Evolutionary conservation across 1,140 invertebrate species (phyloP).

Genomic region (Bombus superbus): DNA sequence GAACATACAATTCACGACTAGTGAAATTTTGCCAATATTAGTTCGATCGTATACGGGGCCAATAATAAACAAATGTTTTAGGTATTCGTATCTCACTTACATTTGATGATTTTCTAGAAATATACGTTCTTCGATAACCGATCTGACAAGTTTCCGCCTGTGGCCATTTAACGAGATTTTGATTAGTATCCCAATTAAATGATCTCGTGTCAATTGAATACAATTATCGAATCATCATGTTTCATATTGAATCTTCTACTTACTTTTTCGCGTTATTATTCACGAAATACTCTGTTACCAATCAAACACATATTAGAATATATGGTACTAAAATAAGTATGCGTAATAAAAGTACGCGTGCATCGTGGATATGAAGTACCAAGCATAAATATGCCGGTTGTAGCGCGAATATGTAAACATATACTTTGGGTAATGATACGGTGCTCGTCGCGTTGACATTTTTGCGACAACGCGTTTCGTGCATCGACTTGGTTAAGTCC

Average conservation of each 20-base stretch:
- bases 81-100: not conserved
- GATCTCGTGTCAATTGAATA: not conserved
- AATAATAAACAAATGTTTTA: not conserved
- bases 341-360: not conserved
- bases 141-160: not conserved
- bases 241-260: not conserved
- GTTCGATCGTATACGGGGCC: not conserved
- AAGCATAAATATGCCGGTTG: conserved; percentile 2
- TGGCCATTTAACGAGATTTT: not conserved
- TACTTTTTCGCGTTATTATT: too few species aligned
- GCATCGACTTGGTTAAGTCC: not conserved
- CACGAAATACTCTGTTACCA: not conserved
- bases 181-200: not conserved
- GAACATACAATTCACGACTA: too few species aligned
- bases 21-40: too few species aligned
- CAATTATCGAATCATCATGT: not conserved
- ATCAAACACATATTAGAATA: not conserved
- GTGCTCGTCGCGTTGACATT: conserved; percentile 8
- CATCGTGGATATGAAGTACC: not conserved
- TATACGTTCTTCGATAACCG: not conserved
- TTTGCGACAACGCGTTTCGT: not conserved
- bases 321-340: too few species aligned
- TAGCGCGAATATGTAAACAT: conserved; percentile 14
- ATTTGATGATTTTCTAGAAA: not conserved
- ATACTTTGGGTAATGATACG: conserved; percentile 4